Conservation (phyloP, 2,797 vertebrate genomes). For the Thamnophis elegans region DNA sequence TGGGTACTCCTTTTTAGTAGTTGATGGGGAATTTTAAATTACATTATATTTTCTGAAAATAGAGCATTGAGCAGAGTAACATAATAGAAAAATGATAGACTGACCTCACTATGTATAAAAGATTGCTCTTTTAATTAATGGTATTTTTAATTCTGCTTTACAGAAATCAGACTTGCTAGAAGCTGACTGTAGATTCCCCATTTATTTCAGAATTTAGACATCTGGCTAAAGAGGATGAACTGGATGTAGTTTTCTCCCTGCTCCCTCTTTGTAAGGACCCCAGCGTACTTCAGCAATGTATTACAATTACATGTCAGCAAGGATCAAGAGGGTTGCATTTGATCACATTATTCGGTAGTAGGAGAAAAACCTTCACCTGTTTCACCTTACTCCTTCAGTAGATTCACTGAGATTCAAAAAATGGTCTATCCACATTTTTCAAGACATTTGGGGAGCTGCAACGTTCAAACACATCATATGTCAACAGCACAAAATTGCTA, state of each 20-base stretch:
- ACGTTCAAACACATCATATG: background rate
- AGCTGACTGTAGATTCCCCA: background rate
- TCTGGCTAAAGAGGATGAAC: background rate
- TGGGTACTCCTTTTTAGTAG: background rate
- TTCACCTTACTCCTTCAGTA: background rate
- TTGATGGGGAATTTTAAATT: conserved; percentile 22
- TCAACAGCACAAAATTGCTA: background rate
- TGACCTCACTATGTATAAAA: conserved; percentile 17
- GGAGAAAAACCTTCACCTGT: background rate
- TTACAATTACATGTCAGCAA: background rate
- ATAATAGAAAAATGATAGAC: conserved; percentile 4
- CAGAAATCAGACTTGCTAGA: background rate
- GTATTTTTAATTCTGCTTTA: background rate
- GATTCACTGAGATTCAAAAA: background rate
- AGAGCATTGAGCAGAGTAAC: background rate
- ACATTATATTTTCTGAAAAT: conserved; percentile 15
- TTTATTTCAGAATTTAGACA: background rate
- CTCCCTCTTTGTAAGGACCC: background rate
- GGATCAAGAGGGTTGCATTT: background rate
- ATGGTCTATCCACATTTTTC: background rate
- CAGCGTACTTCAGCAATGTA: background rate
- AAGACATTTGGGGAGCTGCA: background rate
- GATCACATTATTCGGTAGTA: background rate
- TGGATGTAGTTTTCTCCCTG: background rate
- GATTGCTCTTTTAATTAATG: background rate